These are phyloP conservation scores for Parthenolecanium corni DNA, from an alignment of 2,888 invertebrate species.

Conservation along the genomic window DNA sequence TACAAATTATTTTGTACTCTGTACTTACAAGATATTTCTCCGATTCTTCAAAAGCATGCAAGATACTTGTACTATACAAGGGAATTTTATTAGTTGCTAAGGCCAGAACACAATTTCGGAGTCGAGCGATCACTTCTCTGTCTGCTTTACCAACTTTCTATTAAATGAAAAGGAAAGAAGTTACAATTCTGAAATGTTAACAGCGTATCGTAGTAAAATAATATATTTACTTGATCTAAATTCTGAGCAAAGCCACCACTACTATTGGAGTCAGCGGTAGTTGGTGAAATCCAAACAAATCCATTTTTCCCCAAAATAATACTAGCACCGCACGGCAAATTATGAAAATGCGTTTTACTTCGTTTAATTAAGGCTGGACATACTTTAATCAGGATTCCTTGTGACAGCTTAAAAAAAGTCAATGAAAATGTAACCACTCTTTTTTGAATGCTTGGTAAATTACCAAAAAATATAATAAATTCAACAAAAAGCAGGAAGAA, in stretches of 20 bases:
- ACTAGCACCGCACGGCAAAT: conserved; percentile 78
- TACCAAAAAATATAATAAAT: not conserved
- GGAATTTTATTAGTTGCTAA: conserved; percentile 77
- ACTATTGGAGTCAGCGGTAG: conserved; percentile 47
- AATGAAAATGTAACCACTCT: conserved; percentile 10
- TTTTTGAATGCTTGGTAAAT: not conserved
- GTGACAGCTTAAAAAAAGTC: conserved; percentile 51
- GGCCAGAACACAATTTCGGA: conserved; percentile 80
- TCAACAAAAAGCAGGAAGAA: too few species aligned
- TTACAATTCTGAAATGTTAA: not conserved
- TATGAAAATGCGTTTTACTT: conserved; percentile 92
- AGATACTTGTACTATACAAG: conserved; percentile 82
- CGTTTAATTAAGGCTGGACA: conserved; percentile 83
- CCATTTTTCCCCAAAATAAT: conserved; percentile 94
- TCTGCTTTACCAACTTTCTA: conserved; percentile 21
- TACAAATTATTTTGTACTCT: not conserved
- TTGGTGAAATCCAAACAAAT: conserved; percentile 83
- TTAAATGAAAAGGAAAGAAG: not conserved
- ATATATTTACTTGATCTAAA: conserved; percentile 46
- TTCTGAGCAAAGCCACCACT: conserved; percentile 66
- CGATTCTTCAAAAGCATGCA: conserved; percentile 83
- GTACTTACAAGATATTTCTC: conserved; percentile 57
- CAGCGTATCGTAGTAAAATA: not conserved
- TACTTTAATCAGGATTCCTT: conserved; percentile 81
- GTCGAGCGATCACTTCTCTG: conserved; percentile 71